Conservation (phyloP, 2,797 vertebrate species). For the Poecile montanus region DNA sequence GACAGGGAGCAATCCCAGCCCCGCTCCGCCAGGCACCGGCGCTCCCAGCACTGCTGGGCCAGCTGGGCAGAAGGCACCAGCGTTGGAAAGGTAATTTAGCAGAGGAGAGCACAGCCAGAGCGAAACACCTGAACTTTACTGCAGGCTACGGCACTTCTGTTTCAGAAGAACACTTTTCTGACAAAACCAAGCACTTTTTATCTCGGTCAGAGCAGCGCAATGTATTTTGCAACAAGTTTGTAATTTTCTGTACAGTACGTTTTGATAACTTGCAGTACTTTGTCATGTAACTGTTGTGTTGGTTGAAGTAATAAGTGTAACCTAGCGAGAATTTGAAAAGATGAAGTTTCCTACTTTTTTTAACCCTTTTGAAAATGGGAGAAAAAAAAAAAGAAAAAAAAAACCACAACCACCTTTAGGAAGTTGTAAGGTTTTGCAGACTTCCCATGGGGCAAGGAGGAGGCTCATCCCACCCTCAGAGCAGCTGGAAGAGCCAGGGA, state of each 20-base stretch:
- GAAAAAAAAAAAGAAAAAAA: neutral
- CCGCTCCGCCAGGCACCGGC: neutral
- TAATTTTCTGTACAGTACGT: conserved; percentile 95
- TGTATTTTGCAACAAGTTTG: conserved; percentile 97
- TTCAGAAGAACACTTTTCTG: conserved; percentile 81
- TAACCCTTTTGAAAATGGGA: conserved; percentile 76
- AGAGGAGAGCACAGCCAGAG: conserved; percentile 75
- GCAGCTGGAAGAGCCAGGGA: conserved; percentile 28
- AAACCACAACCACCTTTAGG: conserved; percentile 23
- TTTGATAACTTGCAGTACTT: conserved; percentile 99
- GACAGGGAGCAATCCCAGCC: neutral
- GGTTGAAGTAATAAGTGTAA: conserved; percentile 91
- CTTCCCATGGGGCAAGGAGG: conserved; percentile 47
- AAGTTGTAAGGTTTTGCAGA: conserved; percentile 61
- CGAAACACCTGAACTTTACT: conserved; percentile 48
- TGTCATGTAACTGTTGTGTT: conserved; percentile 95
- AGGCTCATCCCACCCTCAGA: neutral
- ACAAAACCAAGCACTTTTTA: conserved; percentile 79
- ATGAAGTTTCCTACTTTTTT: conserved; percentile 96
- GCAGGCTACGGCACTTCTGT: conserved; percentile 68
- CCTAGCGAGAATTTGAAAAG: conserved; percentile 82
- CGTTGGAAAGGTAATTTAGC: neutral
- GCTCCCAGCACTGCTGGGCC: conserved; percentile 22
- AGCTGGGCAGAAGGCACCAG: conserved; percentile 28
- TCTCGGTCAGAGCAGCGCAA: conserved; percentile 86